Base-by-base conservation (phyloP, 2,888 invertebrate species). In the Drosophila monieri region DNA sequence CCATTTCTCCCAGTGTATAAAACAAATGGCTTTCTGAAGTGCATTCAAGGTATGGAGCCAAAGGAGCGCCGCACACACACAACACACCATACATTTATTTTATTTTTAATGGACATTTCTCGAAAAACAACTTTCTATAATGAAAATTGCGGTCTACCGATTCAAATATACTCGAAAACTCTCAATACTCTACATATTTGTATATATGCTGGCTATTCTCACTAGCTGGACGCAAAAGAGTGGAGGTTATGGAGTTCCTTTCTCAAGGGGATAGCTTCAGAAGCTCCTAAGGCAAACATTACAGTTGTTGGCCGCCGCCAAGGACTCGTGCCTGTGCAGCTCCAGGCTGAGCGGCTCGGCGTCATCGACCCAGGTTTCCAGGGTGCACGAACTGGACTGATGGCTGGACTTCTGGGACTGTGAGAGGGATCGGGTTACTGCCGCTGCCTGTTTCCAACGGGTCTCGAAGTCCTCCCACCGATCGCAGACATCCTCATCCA, bases 291-390 rank as follows among this genome's bases (percentile, higher is more conserved):
- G 89, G 87, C 89, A 89, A 65, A 80, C 64, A 57, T 83, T 86
- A 56, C 60, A 83, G 60, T 73, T 78, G 65, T 54, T 64, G 54
- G 55, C 53, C 47, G 52, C 69, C 48, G 56, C 53, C 15, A 41
- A 32, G 12, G 18, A 21, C 39, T 73, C 80, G 39, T 76, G 59
- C 46, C 65, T 59, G 37, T 87, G 80, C 61, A 72, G 66, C 43
- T 77, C 70, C 57, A 86, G 74, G 48, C 71, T 67, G 6, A 53
- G 41, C 21, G 73, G 37, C 27, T 87, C 74, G 64, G 91, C 89
- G 54, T 91, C 91, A 66, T 92, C 92, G 57, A 92, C 67, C 92
- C 91, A 91, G 1, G 92, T 91, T 64, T 91, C 91, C 27, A 91
- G 62, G 3, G 92, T 92, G 47, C 90, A 91, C 37, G 91, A 89